These are phyloP conservation scores for Aldrovandia affinis DNA, from an alignment of 2,797 vertebrate species.

Conservation along the genomic window DNA sequence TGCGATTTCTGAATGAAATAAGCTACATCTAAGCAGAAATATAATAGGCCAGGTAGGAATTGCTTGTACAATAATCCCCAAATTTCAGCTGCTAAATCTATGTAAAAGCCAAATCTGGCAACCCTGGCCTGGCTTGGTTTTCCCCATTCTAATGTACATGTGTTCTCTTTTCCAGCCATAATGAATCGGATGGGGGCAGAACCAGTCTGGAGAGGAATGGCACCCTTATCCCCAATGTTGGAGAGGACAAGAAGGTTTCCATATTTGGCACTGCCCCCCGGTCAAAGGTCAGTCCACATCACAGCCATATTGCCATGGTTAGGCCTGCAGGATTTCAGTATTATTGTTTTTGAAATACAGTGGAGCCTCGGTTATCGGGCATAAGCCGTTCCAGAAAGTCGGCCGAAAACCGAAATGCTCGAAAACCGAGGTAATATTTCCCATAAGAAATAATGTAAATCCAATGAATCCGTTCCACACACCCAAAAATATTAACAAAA, in stretches of 20 bases:
- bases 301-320: background rate
- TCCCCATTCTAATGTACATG: background rate
- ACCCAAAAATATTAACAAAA: too few species aligned
- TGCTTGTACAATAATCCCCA: too few species aligned
- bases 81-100: too few species aligned
- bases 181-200: background rate
- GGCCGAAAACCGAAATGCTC: too few species aligned
- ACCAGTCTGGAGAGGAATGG: background rate
- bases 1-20: background rate
- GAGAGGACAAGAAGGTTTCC: slow-evolving; percentile 21
- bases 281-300: slow-evolving; percentile 53
- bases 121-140: too few species aligned
- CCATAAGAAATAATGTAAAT: too few species aligned
- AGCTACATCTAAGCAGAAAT: background rate
- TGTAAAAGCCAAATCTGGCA: background rate
- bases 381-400: too few species aligned
- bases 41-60: background rate
- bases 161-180: slow-evolving; percentile 34
- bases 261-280: slow-evolving; percentile 42
- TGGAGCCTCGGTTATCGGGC: too few species aligned
- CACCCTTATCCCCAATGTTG: background rate
- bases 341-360: background rate
- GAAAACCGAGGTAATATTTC: too few species aligned
- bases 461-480: too few species aligned
- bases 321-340: background rate